Evolutionary conservation across 2,113 vertebrate genomes (phyloP), one percentile per base, ranked within the genome.

Genomic region (Ceuthmochares aereus): DNA sequence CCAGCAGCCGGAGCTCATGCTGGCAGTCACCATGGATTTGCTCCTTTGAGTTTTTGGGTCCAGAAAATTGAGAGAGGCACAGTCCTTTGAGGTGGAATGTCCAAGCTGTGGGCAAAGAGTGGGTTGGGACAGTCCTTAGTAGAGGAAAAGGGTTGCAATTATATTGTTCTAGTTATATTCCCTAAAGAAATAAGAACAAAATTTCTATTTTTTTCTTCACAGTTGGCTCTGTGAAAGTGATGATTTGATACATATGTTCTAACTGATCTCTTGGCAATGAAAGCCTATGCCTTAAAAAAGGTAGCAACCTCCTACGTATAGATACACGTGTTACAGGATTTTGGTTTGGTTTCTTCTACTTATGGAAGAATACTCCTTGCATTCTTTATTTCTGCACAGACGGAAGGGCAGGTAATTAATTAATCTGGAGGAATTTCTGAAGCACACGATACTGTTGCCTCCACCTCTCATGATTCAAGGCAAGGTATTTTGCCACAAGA

Each of bases 181-280:
- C 62, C 19, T 74, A 64, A 60, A 47, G 25, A 52, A 94, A 62
- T 51, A 29, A 60, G 47, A 58, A 45, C 30, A 49, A 54, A 49
- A 20, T 73, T 18, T 77, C 9, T 30, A 19, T 32, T 4, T 4
- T 79, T 32, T 9, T 21, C 27, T 76, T 43, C 58, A 55, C 78
- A 85, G 72, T 88, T 81, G 75, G 74, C 49, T 72, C 70, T 2
- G 6, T 42, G 70, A 25, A 82, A 91, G 59, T 80, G 74, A 23
- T 73, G 89, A 95, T 60, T 86, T 91, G 91, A 72, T 87, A 32
- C 87, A 81, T 95, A 90, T 84, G 96, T 89, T 95, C 40, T 75
- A 55, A 55, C 72, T 84, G 76, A 92, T 95, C 73, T 87, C 77
- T 80, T 95, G 94, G 88, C 85, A 95, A 70, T 77, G 80, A 88